These are phyloP conservation scores for Microchrysa polita DNA, from an alignment of 2,888 invertebrate species.

Conservation along the genomic window DNA sequence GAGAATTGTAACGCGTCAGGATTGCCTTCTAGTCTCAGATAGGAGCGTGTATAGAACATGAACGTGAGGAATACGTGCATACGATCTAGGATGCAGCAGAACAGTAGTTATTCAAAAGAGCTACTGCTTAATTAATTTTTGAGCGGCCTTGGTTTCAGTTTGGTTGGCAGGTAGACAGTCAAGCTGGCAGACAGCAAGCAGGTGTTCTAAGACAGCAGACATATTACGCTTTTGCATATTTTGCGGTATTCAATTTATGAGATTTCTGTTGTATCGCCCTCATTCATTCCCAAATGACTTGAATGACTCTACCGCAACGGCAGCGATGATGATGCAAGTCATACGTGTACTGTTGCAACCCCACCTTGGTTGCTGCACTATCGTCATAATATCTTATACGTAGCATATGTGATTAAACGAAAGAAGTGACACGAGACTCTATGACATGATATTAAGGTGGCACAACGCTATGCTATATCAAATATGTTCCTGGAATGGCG, in stretches of 20 bases:
- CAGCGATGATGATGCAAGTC: no score
- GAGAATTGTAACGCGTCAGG: neutral
- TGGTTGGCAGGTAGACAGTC: constrained; percentile 30
- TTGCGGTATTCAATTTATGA: constrained; percentile 49
- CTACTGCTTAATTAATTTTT: constrained; percentile 44
- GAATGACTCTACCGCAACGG: neutral
- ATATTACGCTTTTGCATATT: constrained; percentile 50
- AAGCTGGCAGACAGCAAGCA: constrained; percentile 10
- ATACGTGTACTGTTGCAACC: neutral
- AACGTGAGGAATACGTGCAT: neutral
- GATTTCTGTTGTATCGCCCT: constrained; percentile 45
- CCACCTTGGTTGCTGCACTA: neutral
- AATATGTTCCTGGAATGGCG: neutral
- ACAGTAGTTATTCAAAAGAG: constrained; percentile 19
- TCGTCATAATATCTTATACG: neutral
- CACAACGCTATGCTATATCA: constrained; percentile 1
- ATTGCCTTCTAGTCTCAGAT: neutral
- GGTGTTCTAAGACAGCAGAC: constrained; percentile 49
- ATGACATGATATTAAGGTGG: constrained; percentile 15
- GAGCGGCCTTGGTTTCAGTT: constrained; percentile 36
- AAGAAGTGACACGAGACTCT: constrained; percentile 32
- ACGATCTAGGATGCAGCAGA: neutral
- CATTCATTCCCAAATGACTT: neutral
- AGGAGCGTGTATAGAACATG: neutral
- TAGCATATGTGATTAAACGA: constrained; percentile 27